These are phyloP conservation scores for Menura novaehollandiae DNA, from an alignment of 2,113 vertebrate genomes.

Conservation along the genomic window DNA sequence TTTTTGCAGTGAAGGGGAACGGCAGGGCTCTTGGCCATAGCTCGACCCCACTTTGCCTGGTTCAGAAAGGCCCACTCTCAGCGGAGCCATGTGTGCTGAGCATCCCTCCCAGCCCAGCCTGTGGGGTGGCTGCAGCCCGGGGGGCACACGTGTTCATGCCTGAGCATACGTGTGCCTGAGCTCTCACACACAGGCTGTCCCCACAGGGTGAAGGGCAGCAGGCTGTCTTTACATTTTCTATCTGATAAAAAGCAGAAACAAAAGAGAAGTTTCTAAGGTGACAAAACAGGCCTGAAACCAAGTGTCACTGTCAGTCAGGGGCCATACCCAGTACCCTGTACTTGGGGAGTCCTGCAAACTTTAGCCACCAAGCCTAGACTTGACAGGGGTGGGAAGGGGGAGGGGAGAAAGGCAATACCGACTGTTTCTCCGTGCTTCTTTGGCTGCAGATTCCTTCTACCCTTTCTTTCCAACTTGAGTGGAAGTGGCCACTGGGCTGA, in stretches of 20 bases:
- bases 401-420: not conserved
- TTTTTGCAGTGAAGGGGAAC: not conserved
- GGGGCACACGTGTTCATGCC: rapidly evolving
- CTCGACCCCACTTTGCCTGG: rapidly evolving
- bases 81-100: rapidly evolving
- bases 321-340: rapidly evolving
- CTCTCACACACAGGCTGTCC: not conserved
- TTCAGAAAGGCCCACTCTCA: rapidly evolving
- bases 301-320: rapidly evolving
- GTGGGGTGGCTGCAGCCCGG: rapidly evolving
- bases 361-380: not conserved
- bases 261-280: not conserved
- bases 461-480: not conserved
- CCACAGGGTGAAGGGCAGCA: rapidly evolving
- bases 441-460: not conserved
- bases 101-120: not conserved
- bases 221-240: rapidly evolving
- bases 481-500: not conserved
- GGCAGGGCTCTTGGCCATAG: not conserved
- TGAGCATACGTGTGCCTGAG: rapidly evolving
- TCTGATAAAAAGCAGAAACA: not conserved
- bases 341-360: not conserved
- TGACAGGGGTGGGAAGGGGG: not conserved
- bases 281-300: not conserved
- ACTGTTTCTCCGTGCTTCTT: not conserved